These are phyloP conservation scores for Aphis gossypii DNA, from an alignment of 1,140 invertebrate genomes.

Conservation along the genomic window DNA sequence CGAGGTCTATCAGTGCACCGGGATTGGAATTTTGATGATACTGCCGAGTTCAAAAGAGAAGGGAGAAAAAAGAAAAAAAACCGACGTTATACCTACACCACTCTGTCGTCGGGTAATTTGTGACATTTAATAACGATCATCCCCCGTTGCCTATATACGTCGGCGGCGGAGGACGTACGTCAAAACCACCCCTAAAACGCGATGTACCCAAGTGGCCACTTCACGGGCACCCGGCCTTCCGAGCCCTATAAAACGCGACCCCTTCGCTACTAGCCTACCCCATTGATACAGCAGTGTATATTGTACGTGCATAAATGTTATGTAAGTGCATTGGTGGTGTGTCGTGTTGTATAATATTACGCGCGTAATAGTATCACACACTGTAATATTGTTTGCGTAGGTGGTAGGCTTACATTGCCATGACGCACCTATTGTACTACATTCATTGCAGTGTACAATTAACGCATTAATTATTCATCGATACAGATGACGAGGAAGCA, in stretches of 20 bases:
- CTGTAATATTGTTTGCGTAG: not conserved
- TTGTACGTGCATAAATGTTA: not conserved
- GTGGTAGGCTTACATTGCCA: too few relatives aligned
- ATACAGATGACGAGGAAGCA: not conserved
- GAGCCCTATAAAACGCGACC: not conserved
- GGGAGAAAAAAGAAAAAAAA: not conserved
- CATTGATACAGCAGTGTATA: not conserved
- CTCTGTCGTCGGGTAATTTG: constrained; percentile 34
- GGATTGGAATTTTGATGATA: constrained; percentile 44
- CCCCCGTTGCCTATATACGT: not conserved
- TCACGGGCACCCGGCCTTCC: not conserved
- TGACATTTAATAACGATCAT: constrained; percentile 37
- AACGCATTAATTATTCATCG: not conserved
- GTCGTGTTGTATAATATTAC: not conserved
- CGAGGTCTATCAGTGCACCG: constrained; percentile 30
- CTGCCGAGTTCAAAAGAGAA: constrained; percentile 17
- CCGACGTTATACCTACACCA: not conserved
- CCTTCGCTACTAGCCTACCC: not conserved
- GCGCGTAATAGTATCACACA: not conserved
- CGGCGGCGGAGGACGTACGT: not conserved
- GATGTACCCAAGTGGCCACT: constrained; percentile 27
- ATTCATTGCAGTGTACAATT: not conserved
- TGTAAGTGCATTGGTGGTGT: not conserved
- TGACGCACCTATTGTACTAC: too few relatives aligned
- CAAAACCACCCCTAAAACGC: constrained; percentile 24